phyloP scores from a whole-genome alignment of 2,113 vertebrate genomes.

The Bombycilla garrulus region DNA sequence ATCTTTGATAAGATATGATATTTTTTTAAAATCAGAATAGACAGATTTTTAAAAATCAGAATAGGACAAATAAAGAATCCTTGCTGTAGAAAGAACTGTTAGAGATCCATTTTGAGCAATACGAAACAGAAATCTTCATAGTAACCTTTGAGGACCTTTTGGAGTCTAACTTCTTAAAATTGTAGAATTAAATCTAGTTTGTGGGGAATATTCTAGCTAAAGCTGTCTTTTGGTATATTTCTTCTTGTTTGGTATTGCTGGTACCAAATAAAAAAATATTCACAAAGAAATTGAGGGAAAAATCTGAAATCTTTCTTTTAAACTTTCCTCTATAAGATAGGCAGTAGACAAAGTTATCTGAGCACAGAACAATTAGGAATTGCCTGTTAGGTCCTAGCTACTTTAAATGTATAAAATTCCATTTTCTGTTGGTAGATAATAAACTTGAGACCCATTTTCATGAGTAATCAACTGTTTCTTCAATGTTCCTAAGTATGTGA shows the following conservation, averaged over 20 bases:
- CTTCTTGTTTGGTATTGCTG: not conserved
- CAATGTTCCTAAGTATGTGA: not conserved
- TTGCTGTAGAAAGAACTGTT: not conserved
- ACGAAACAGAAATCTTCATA: not conserved
- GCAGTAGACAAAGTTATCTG: not conserved
- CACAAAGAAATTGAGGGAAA: not conserved
- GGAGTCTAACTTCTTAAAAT: not conserved
- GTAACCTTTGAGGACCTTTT: accelerated
- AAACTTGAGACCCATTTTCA: not conserved
- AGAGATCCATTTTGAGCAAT: not conserved
- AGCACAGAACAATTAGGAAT: not conserved
- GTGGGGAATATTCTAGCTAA: not conserved
- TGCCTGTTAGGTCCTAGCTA: not conserved
- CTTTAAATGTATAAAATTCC: not conserved
- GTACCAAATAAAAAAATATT: not conserved
- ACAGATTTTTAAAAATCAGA: too few relatives aligned
- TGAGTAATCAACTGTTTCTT: not conserved
- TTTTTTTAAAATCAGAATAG: not conserved
- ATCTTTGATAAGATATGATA: not conserved
- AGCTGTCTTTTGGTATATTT: not conserved
- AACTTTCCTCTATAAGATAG: not conserved
- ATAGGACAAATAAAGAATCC: not conserved
- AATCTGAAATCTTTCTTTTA: not conserved
- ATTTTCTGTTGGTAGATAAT: not conserved
- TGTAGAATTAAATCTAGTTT: not conserved